phyloP scores from a whole-genome alignment of 2,888 invertebrate species.

The Thelaira solivaga region DNA sequence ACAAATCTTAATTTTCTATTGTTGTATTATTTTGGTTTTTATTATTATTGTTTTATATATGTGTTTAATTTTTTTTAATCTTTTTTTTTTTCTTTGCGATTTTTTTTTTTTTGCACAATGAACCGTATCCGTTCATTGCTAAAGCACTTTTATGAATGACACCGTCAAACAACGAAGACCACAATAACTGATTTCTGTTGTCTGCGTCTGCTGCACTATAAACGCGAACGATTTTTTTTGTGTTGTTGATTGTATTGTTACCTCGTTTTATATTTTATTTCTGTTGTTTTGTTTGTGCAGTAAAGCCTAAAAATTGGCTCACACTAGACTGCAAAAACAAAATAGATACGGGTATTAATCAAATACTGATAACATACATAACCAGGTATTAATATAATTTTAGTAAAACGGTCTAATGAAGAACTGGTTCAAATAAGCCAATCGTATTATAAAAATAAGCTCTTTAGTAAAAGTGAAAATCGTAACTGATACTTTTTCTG shows the following conservation, averaged over 20 bases:
- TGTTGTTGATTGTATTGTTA: conserved; percentile 56
- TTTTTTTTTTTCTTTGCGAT: conserved; percentile 6
- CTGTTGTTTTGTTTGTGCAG: conserved; percentile 20
- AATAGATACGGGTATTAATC: too few relatives aligned
- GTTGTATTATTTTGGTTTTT: conserved; percentile 10
- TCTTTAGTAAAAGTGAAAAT: too few relatives aligned
- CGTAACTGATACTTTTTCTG: too few relatives aligned
- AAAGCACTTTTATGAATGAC: conserved; percentile 63
- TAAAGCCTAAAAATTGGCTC: neutral
- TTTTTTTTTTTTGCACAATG: conserved; percentile 33
- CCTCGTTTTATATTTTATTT: conserved; percentile 55
- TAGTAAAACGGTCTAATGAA: too few relatives aligned
- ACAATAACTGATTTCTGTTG: conserved; percentile 59
- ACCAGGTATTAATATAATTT: too few relatives aligned
- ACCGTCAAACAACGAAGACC: conserved; percentile 58
- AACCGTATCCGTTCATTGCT: conserved; percentile 60
- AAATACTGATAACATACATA: too few relatives aligned
- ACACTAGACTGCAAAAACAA: too few relatives aligned
- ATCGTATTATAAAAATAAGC: too few relatives aligned
- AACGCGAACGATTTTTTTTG: conserved; percentile 60
- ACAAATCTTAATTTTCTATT: conserved; percentile 5
- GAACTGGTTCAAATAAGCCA: too few relatives aligned
- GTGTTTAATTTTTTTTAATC: conserved; percentile 19
- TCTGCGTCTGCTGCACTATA: conserved; percentile 60
- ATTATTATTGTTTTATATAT: neutral